These are phyloP conservation scores for Pygoscelis antarcticus DNA, from an alignment of 2,113 vertebrate genomes.

Conservation along the genomic window DNA sequence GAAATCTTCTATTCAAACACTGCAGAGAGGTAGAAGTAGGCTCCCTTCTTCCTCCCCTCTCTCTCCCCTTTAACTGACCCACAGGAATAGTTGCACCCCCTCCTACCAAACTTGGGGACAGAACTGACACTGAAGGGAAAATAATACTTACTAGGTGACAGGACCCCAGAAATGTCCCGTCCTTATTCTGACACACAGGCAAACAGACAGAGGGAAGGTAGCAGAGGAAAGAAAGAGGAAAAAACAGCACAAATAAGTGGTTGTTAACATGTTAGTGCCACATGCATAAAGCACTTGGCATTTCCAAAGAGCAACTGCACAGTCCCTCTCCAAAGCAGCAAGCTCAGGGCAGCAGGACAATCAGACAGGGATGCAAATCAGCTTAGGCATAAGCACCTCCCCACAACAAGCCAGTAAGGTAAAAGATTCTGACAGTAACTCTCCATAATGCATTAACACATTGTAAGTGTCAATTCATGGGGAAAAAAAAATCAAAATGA, in stretches of 20 bases:
- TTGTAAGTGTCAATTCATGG: not conserved
- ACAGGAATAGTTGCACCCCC: not conserved
- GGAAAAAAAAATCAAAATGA: not conserved
- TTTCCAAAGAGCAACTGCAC: not conserved
- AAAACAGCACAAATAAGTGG: slow-evolving; percentile 77
- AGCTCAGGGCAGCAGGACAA: not conserved
- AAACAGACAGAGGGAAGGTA: slow-evolving; percentile 75
- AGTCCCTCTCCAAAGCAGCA: not conserved
- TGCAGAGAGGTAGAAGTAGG: not conserved
- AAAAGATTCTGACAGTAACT: not conserved
- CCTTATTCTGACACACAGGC: slow-evolving; percentile 91
- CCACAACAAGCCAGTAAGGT: not conserved
- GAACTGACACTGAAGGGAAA: slow-evolving; percentile 64
- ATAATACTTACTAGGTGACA: slow-evolving; percentile 95
- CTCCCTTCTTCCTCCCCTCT: not conserved
- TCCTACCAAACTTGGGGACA: not conserved
- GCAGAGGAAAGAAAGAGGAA: slow-evolving; percentile 78
- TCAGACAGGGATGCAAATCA: not conserved
- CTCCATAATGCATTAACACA: not conserved
- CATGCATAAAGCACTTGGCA: slow-evolving; percentile 41
- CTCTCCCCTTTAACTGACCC: not conserved
- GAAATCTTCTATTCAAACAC: not conserved
- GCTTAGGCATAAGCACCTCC: not conserved
- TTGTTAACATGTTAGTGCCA: slow-evolving; percentile 55
- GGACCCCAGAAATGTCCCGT: slow-evolving; percentile 92